phyloP scores from a whole-genome alignment of 2,797 vertebrate species.

The Pelochelys cantorii region DNA sequence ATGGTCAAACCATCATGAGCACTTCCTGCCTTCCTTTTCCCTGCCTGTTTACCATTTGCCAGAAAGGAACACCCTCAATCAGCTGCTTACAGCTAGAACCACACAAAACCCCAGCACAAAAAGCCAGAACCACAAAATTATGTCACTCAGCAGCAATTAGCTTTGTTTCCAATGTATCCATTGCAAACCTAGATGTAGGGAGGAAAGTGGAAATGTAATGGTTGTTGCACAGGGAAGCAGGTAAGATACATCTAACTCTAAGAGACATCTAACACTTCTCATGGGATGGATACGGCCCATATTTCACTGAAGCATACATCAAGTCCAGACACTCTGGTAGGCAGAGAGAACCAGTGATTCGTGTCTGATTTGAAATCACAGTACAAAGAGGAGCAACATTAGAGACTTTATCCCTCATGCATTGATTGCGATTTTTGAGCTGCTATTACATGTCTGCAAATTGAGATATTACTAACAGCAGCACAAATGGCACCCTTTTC shows the following conservation, averaged over 20 bases:
- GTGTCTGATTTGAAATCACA: not conserved
- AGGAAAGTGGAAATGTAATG: not conserved
- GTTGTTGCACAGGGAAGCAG: not conserved
- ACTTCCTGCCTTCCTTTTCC: not conserved
- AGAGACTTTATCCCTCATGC: not conserved
- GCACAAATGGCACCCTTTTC: slow-evolving; percentile 52
- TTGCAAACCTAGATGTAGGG: not conserved
- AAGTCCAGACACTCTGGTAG: not conserved
- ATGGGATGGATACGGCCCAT: accelerated
- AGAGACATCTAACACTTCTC: not conserved
- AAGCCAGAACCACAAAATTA: slow-evolving; percentile 29
- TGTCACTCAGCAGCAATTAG: slow-evolving; percentile 59
- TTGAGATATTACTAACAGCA: slow-evolving; percentile 28
- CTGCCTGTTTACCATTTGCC: slow-evolving; percentile 13
- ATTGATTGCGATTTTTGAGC: not conserved
- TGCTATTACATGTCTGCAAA: slow-evolving; percentile 40
- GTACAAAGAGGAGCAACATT: not conserved
- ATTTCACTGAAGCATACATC: not conserved
- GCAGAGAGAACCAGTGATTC: accelerated
- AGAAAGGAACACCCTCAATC: slow-evolving; percentile 10
- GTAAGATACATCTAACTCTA: not conserved
- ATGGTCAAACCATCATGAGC: slow-evolving; percentile 41
- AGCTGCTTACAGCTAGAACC: slow-evolving; percentile 9
- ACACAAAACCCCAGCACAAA: slow-evolving; percentile 22
- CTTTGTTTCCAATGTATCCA: slow-evolving; percentile 47